Evolutionary conservation across 2,113 vertebrate genomes (phyloP).

Genomic region (Ginglymostoma cirratum): DNA sequence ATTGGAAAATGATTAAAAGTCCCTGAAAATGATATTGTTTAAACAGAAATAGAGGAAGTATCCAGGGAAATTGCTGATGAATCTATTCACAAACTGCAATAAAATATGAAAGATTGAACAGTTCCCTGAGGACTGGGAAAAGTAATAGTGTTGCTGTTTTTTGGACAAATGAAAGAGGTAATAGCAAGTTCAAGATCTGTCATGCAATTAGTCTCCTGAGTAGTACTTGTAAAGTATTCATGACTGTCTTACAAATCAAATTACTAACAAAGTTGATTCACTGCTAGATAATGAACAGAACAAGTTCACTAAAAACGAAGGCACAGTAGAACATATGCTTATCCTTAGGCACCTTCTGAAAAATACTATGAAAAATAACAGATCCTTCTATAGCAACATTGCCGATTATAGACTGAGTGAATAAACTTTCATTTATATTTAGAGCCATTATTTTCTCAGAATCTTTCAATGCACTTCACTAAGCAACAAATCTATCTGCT

Average conservation of each 20-base stretch:
- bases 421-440: not conserved
- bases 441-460: not conserved
- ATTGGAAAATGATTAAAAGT: not conserved
- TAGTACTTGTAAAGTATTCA: not conserved
- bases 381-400: not conserved
- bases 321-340: not conserved
- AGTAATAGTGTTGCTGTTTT: not conserved
- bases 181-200: not conserved
- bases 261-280: not conserved
- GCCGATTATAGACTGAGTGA: not conserved
- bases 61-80: not conserved
- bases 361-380: not conserved
- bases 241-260: not conserved
- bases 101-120: not conserved
- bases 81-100: not conserved
- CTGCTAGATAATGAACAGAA: not conserved
- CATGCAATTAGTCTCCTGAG: slow-evolving; percentile 1
- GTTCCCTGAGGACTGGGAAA: not conserved
- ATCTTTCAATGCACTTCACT: not conserved
- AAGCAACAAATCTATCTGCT: not conserved
- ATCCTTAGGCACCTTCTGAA: slow-evolving; percentile 12
- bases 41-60: not conserved
- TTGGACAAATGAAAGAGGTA: not conserved
- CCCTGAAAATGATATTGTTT: not conserved
- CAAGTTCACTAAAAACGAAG: not conserved